These are phyloP conservation scores for Zoanthus solanderi DNA, from an alignment of 92 coral and sea anemone genomes.

Conservation along the genomic window DNA sequence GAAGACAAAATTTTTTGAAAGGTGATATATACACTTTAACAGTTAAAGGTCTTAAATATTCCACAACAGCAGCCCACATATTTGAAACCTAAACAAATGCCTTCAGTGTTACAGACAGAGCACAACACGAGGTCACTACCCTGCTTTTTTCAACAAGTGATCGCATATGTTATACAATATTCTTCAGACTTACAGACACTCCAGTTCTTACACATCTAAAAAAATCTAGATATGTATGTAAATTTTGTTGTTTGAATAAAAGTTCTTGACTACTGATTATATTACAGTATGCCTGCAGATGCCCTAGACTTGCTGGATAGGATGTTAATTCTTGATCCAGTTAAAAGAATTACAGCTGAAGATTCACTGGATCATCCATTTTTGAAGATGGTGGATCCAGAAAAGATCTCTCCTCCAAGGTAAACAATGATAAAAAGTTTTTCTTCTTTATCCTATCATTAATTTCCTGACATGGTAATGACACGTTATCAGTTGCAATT, in stretches of 20 bases:
- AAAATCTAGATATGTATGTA: neutral
- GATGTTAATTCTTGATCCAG: slow-evolving; percentile 96
- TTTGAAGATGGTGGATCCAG: slow-evolving; percentile 83
- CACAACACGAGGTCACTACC: no score
- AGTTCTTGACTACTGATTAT: neutral
- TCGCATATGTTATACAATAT: no score
- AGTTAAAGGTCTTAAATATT: no score
- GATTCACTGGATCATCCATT: slow-evolving; percentile 91
- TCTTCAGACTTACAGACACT: no score
- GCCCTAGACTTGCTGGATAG: slow-evolving; percentile 95
- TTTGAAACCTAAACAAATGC: no score
- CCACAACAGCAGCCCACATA: no score
- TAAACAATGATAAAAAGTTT: slow-evolving; percentile 9
- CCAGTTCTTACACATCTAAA: no score
- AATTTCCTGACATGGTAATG: neutral
- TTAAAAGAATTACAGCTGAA: slow-evolving; percentile 95
- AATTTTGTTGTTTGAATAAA: neutral
- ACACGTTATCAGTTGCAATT: no score
- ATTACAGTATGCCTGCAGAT: slow-evolving; percentile 88
- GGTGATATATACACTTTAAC: no score
- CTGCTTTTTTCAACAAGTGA: no score
- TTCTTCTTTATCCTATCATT: neutral
- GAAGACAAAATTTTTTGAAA: no score
- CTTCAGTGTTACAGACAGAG: no score
- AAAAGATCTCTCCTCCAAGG: slow-evolving; percentile 97